These are phyloP conservation scores for Tupaia chinensis DNA, from an alignment of 2,113 vertebrate species.

Conservation along the genomic window DNA sequence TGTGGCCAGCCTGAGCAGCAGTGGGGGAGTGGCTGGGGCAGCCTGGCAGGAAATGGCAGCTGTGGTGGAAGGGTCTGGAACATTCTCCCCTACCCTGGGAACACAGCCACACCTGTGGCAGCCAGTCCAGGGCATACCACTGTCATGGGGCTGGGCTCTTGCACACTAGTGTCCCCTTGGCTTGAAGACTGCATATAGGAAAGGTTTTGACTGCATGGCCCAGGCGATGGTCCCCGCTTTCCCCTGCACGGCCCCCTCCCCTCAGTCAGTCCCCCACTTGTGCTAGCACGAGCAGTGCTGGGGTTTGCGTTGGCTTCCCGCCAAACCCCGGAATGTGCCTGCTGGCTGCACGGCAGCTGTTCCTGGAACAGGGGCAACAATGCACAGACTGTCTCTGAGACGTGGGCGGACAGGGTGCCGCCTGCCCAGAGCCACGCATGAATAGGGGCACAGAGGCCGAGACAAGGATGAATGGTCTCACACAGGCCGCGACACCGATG, in stretches of 20 bases:
- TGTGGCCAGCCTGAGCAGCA: background rate
- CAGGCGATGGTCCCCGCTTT: background rate
- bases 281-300: background rate
- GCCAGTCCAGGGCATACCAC: background rate
- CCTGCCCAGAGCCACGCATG: conserved; percentile 15
- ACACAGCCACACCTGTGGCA: background rate
- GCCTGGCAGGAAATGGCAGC: conserved; percentile 33
- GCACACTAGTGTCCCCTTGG: background rate
- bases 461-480: conserved; percentile 23
- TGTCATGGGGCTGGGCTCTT: background rate
- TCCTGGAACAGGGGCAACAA: conserved; percentile 56
- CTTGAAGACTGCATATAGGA: background rate
- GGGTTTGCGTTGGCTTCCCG: conserved; percentile 51
- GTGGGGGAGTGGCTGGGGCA: conserved; percentile 24
- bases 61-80: background rate
- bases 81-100: background rate
- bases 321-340: conserved; percentile 73
- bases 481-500: background rate
- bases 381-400: conserved; percentile 39
- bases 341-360: conserved; percentile 42
- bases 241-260: background rate
- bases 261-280: background rate
- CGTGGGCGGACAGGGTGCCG: conserved; percentile 21
- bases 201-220: background rate
- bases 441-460: conserved; percentile 15